These are phyloP conservation scores for Pangasius djambal DNA, from an alignment of 2,797 vertebrate species.

Conservation along the genomic window DNA sequence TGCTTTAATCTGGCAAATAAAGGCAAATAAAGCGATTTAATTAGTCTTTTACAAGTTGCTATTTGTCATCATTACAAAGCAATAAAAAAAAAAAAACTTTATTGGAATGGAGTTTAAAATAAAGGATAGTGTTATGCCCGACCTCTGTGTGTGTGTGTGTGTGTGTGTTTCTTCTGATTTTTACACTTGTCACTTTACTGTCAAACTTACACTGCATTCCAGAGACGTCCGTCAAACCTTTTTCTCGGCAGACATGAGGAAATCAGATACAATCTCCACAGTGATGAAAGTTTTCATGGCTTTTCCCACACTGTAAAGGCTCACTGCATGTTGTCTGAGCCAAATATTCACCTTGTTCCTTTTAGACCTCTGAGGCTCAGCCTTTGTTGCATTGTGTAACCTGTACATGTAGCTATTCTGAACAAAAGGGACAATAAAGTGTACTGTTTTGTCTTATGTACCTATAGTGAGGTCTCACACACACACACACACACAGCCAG, in stretches of 20 bases:
- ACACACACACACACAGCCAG: not conserved
- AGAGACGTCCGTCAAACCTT: not conserved
- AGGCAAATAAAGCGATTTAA: not conserved
- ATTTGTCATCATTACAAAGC: not conserved
- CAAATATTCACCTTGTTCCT: not conserved
- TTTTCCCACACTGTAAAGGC: not conserved
- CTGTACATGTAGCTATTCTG: not conserved
- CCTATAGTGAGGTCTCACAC: not conserved
- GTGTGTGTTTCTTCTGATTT: not conserved
- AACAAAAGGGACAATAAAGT: not conserved
- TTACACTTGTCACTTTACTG: not conserved
- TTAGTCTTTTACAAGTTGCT: too few species aligned
- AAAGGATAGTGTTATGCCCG: not conserved
- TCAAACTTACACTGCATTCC: not conserved
- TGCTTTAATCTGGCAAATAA: not conserved
- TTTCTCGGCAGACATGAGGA: slow-evolving; percentile 26
- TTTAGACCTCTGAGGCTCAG: not conserved
- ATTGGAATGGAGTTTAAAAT: not conserved
- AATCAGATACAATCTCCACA: slow-evolving; percentile 44
- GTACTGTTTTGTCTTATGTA: not conserved
- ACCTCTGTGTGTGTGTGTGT: not conserved
- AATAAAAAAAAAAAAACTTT: not conserved
- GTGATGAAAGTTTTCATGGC: slow-evolving; percentile 8
- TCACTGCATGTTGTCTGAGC: not conserved
- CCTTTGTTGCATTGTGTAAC: not conserved